Evolutionary conservation across 92 coral and sea anemone species (phyloP), one percentile per base, ranked within the genome.

Genomic region (Zoanthus solanderi): DNA sequence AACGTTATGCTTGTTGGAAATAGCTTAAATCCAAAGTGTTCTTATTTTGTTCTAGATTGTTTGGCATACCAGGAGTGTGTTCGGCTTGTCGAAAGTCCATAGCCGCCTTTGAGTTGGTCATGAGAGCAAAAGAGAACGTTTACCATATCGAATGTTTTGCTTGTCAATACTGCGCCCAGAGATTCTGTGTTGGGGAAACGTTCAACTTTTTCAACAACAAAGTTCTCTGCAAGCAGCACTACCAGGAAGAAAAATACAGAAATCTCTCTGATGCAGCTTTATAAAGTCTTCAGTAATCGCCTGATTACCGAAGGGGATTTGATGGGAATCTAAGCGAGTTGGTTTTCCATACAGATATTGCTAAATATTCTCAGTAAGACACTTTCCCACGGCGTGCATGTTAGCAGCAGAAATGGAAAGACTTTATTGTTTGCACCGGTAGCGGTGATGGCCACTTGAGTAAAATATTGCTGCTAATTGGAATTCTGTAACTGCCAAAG

Each of bases 81-180:
- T 87, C 98, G 14, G 94, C 93, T 2, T 95, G 98, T 47, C 83
- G 76, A 89, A 93, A 95, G 79, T 90, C 94, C 28, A 95, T 95
- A 45, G 98, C 98, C 11, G 98, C 98, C 17, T 95, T 93, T 79
- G 98, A 95, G 69, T 87, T 95, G 79, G 98, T 95, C 14, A 95
- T 95, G 98, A 87, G 96, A 48, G 98, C 96, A 23, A 92, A 88
- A 7, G 92, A 91, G 31, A 95, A 95, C 84, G 96, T 95, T 5
- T 95, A 95, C 73, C 98, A 95, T 61, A 95, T 95, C 87, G 98
- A 95, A 74, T 95, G 98, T 82, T 95, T 95, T 69, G 93, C 94
- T 13, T 95, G 98, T 53, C 98, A 95, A 76, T 76, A 88, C 60
- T 95, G 98, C 72, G 89, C 94, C n/a, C 93, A 95, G 78, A 87